Conservation (phyloP, 2,113 vertebrate genomes). For the Podarcis muralis region DNA sequence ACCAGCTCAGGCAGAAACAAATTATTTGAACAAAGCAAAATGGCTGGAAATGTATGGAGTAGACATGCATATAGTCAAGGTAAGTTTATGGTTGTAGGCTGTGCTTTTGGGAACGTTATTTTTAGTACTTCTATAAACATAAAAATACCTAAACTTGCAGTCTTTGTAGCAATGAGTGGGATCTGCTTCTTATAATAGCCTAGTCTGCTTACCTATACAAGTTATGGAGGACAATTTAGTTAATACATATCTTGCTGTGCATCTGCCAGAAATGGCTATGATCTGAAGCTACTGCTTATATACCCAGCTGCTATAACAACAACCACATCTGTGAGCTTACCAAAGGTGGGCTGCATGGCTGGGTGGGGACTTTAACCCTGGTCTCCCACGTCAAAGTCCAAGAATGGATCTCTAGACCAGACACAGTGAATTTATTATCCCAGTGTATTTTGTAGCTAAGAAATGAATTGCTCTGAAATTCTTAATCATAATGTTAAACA, state of each 20-base stretch:
- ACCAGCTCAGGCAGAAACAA: conserved; percentile 95
- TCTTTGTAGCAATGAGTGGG: background rate
- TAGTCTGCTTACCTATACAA: background rate
- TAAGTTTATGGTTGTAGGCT: conserved; percentile 56
- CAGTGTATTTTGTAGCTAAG: background rate
- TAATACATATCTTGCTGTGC: background rate
- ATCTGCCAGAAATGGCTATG: background rate
- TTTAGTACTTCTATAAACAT: background rate
- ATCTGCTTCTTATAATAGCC: background rate
- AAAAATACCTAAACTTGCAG: background rate
- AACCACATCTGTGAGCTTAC: no score
- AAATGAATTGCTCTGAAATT: background rate
- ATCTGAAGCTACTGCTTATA: background rate
- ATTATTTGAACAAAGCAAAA: conserved; percentile 98
- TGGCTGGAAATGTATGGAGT: conserved; percentile 99
- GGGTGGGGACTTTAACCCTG: no score
- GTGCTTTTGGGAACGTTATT: conserved; percentile 32
- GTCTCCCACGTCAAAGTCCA: no score
- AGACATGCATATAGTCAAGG: conserved; percentile 99
- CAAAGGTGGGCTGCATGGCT: no score
- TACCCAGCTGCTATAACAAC: background rate
- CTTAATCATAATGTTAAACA: background rate
- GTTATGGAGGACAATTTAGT: background rate
- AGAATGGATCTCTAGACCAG: no score
- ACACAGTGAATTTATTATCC: background rate